Conservation (phyloP, 2,797 vertebrate genomes). For the Gymnothorax javanicus region DNA sequence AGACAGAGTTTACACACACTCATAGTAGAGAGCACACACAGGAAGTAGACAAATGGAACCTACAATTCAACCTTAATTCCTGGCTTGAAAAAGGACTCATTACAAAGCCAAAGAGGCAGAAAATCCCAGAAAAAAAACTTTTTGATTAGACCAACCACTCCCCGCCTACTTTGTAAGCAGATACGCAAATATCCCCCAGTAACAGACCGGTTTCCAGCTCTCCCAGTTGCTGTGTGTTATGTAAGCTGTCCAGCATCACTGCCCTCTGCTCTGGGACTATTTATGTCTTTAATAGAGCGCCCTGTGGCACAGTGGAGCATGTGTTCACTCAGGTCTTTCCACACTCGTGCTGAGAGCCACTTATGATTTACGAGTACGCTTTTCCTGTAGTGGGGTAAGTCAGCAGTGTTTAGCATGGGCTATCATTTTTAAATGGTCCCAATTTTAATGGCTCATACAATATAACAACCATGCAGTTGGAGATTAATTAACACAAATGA, state of each 20-base stretch:
- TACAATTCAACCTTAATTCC: neutral
- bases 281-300: neutral
- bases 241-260: neutral
- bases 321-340: neutral
- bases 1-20: neutral
- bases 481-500: neutral
- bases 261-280: neutral
- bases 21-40: neutral
- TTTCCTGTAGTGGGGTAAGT: neutral
- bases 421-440: neutral
- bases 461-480: neutral
- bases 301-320: neutral
- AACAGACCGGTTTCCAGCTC: neutral
- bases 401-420: neutral
- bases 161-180: neutral
- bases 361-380: neutral
- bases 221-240: neutral
- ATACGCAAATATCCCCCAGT: constrained; percentile 12
- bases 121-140: neutral
- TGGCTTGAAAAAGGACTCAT: neutral
- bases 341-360: neutral
- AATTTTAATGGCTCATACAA: neutral
- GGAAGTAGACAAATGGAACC: neutral
- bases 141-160: neutral
- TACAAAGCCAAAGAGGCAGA: neutral